phyloP scores from a whole-genome alignment of 2,888 invertebrate genomes.

The Stegophylla sp. region DNA sequence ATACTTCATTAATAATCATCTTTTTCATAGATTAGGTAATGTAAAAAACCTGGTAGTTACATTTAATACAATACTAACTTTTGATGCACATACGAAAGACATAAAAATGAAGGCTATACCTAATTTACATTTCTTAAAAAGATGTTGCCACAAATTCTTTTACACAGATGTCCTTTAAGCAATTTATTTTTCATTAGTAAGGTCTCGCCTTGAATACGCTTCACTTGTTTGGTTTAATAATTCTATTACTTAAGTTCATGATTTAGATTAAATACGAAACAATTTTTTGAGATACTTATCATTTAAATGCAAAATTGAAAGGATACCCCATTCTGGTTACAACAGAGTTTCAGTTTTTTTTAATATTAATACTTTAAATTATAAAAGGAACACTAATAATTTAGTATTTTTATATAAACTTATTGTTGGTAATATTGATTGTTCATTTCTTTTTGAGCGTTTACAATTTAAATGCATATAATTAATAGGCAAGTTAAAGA shows the following conservation, averaged over 20 bases:
- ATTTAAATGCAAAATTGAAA: too few species aligned
- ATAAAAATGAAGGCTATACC: conserved; percentile 3
- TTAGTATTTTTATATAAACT: too few species aligned
- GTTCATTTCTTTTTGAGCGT: too few species aligned
- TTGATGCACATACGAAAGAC: neutral
- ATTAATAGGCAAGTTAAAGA: too few species aligned
- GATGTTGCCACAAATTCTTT: neutral
- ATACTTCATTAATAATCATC: neutral
- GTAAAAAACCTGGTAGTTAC: neutral
- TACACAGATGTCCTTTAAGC: neutral
- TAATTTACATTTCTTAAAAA: neutral
- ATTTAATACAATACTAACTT: conserved; percentile 17
- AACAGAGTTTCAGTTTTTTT: too few species aligned
- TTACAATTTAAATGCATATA: too few species aligned
- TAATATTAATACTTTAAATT: too few species aligned
- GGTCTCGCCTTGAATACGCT: neutral
- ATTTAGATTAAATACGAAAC: neutral
- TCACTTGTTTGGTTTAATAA: too few species aligned
- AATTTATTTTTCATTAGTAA: neutral
- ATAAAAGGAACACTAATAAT: too few species aligned
- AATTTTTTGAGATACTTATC: neutral
- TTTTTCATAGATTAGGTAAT: neutral
- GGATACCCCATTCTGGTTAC: too few species aligned
- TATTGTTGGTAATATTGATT: too few species aligned
- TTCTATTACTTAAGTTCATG: neutral